phyloP scores from a whole-genome alignment of 2,797 vertebrate genomes.

The Rousettus madagascariensis region DNA sequence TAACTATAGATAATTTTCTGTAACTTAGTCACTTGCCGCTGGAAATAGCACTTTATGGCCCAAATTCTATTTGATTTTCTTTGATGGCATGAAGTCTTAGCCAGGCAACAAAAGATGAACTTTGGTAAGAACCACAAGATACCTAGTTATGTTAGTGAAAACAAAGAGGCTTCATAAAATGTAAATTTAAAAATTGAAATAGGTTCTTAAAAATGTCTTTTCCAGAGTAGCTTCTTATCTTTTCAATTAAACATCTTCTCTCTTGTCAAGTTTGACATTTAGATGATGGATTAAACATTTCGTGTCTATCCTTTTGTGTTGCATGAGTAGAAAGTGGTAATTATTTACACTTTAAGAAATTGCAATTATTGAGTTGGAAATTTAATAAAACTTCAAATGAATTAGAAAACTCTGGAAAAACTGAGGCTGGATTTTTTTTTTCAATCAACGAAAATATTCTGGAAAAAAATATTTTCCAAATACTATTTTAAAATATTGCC shows the following conservation, averaged over 20 bases:
- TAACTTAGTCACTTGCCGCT: not conserved
- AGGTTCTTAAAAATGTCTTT: not conserved
- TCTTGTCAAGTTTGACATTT: not conserved
- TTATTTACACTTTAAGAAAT: not conserved
- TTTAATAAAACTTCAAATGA: not conserved
- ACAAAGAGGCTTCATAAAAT: not conserved
- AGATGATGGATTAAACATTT: not conserved
- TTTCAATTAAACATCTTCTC: not conserved
- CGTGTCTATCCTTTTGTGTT: not conserved
- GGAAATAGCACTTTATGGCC: not conserved
- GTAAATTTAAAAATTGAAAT: slow-evolving; percentile 4
- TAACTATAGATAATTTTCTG: not conserved
- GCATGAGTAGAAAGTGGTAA: not conserved
- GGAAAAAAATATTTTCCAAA: not conserved
- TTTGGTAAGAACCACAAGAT: not conserved
- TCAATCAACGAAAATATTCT: not conserved
- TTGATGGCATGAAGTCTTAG: not conserved
- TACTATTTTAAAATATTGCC: not conserved
- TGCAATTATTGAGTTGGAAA: not conserved
- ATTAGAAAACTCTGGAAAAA: slow-evolving; percentile 7
- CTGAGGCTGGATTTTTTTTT: not conserved
- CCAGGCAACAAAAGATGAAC: not conserved
- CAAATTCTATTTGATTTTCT: not conserved
- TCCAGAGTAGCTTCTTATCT: not conserved
- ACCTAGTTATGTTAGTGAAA: not conserved